Evolutionary conservation across 2,113 vertebrate genomes (phyloP), one percentile per base, ranked within the genome.

Genomic region (Verasper variegatus): DNA sequence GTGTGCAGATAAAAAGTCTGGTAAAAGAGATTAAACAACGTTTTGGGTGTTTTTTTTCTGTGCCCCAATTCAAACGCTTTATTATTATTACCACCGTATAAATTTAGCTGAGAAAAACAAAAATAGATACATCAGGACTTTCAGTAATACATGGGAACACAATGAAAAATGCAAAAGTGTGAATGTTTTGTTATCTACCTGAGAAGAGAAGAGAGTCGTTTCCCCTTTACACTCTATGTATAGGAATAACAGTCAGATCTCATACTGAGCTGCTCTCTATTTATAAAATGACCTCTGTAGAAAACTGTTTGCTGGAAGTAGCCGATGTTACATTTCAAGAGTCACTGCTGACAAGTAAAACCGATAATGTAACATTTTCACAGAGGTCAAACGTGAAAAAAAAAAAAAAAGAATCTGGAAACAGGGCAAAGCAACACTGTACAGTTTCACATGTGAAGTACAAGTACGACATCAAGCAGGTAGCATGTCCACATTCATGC

Each of bases 301-400:
- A 54, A 61, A 75, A 55, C 1, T 18, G 20, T n/a, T 18, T 14
- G 51, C 18, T n/a, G 4, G 15, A 75, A 40, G 42, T 14, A 24
- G 61, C 24, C 20, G 57, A 72, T 14, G 10, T 47, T 15, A 47
- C 17, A 47, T 60, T 0, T 61, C 17, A 77, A 69, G 15, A 70
- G 74, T 66, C 67, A 63, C 27, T 35, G 56, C n/a, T 69, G 42
- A 54, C 17, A 35, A 59, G 35, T 62, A 51, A 52, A 78, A 54
- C 20, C 20, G 9, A 7, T 47, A 37, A 20, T n/a, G 57, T 8
- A 40, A 59, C 35, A 27, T 40, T 54, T 70, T 70, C 21, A 27
- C 45, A 8, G 49, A 73, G 18, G 45, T 40, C 17, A 35, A 72
- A 27, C 3, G 13, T 35, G 1, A n/a, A 21, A 52, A 51, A 51